A percentile compares a stretch with the other conserved stretches of the same genome.
Evolutionary conservation across 2,797 vertebrate genomes (phyloP).

Genomic region (Balearica regulorum): DNA sequence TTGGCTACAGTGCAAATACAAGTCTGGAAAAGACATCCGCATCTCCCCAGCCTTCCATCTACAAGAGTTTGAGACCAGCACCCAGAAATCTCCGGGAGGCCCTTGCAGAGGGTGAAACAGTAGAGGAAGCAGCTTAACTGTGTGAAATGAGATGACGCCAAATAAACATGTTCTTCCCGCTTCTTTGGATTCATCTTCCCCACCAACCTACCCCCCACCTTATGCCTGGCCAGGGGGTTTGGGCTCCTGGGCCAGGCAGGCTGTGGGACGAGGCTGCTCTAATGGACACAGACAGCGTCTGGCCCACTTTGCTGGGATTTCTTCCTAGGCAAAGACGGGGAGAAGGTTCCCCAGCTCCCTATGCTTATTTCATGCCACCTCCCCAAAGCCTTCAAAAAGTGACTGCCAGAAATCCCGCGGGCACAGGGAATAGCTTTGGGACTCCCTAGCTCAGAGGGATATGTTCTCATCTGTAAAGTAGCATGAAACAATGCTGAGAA

Average conservation of each 20-base stretch:
- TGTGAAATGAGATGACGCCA: background rate
- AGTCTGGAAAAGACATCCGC: background rate
- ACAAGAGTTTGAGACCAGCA: background rate
- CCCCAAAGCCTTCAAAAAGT: background rate
- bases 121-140: background rate
- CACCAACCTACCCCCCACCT: background rate
- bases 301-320: background rate
- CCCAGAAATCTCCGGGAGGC: background rate
- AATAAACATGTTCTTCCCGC: background rate
- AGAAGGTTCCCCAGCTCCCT: background rate
- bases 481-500: background rate
- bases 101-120: background rate
- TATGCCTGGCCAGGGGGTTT: background rate
- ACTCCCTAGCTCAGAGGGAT: background rate
- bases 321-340: background rate
- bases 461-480: background rate
- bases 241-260: background rate
- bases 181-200: background rate
- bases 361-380: background rate
- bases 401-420: background rate
- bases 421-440: background rate
- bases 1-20: background rate
- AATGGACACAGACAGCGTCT: rapidly evolving
- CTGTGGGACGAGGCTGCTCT: background rate
- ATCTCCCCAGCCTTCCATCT: background rate